Evolutionary conservation across 2,797 vertebrate species (phyloP), one percentile per base, ranked within the genome.

Genomic region (Poeciliopsis presidionis): DNA sequence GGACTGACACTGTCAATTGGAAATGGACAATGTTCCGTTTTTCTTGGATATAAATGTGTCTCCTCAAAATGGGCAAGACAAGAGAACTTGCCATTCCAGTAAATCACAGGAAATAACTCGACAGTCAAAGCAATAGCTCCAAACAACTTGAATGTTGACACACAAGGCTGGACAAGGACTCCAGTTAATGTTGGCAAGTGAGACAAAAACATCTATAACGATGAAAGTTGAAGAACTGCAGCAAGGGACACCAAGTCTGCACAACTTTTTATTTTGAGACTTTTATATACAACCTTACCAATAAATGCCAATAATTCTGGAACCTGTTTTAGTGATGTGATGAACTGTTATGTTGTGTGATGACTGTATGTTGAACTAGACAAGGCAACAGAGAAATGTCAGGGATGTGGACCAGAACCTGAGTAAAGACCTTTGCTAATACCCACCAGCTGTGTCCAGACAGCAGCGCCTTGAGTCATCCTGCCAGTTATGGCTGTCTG

Each of bases 391-490:
- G 78, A 85, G 82, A 89, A 83, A 92, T 92, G 81, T 5, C 75
- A 55, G 74, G 83, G 83, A 88, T 90, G 86, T 81, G 82, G 70
- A 75, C 59, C 74, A 51, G 91, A 89, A 87, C 74, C 86, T 91
- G 88, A 84, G 73, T 46, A 76, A 77, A 84, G 36, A 83, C 78
- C 84, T 91, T 84, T 30, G 84, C 82, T 94, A 93, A 94, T 93
- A 87, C 92, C 81, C 76, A 83, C 88, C 94, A 93, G 87, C 92
- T 94, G 93, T 87, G 82, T 80, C 75, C 80, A 85, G 75, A 91
- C 81, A 88, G 77, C 92, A 87, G 43, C 20, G 79, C 86, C 72
- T 90, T 92, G 94, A 95, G 86, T 95, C 94, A 94, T 88, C 80
- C 83, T 81, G 84, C 79, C 81, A 73, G 87, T 78, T 75, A 78